Evolutionary conservation across 2,888 invertebrate genomes (phyloP), one percentile per base, ranked within the genome.

Genomic region (Thereva unica): DNA sequence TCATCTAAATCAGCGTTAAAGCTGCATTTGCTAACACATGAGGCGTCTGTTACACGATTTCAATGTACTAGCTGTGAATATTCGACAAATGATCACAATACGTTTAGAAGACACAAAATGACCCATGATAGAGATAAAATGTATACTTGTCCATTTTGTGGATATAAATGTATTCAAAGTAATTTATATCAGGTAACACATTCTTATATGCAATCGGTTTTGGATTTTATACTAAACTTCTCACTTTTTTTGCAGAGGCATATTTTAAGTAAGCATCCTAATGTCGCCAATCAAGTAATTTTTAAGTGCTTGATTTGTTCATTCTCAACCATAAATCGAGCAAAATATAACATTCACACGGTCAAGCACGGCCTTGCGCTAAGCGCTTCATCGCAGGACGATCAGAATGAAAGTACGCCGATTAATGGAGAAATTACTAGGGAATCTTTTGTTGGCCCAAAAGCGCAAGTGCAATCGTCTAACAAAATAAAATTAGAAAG

Each of bases 151-250:
- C 87, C 87, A 53, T 86, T 88, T 75, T 94, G 94, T 75, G 84
- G 88, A 0, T 93, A 92, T 78, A 87, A 87, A 8, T 88, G 90
- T 73, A 93, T 94, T 71, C 91, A 92, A 78, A 90, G 92, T 65
- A 89, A 88, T 5, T 85, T 89, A 1, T 91, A 90, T 77, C 89
- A 92, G 77, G 83, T 79, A 67, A 64, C 44, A 50, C 40, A 41
- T 9, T 40, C 9, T 35, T 1, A n/a, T 5, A 10, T 5, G 4
- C n/a, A n/a, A 5, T 38, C n/a, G 38, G 6, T 1, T 40, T 49
- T 8, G 8, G 34, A 9, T 49, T 49, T 9, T 10, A 2, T 37
- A n/a, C 4, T 35, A 34, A 41, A 45, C 34, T 44, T 9, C 35
- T 38, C n/a, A 54, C 40, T 41, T 12, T 45, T 57, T 50, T 42